Percentiles rank a stretch among this genome's conserved stretches.
These are phyloP conservation scores for Neofelis nebulosa DNA, from an alignment of 2,113 vertebrate genomes.

Conservation along the genomic window DNA sequence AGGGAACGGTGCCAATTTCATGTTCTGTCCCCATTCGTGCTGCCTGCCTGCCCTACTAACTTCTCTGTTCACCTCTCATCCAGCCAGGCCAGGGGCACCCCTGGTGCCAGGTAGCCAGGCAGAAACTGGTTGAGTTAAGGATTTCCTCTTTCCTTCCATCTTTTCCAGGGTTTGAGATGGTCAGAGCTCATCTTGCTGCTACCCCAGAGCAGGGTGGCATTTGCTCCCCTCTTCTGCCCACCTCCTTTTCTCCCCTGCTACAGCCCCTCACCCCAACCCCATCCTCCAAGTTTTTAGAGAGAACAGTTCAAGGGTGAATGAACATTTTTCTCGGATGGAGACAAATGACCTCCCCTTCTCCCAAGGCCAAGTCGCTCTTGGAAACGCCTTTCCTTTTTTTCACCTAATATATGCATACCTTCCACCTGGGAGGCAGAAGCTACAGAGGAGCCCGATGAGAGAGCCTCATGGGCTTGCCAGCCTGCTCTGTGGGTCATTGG, in stretches of 20 bases:
- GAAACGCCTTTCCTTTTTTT: slow-evolving; percentile 27
- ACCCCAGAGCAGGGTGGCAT: background rate
- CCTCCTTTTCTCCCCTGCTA: background rate
- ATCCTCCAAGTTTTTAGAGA: background rate
- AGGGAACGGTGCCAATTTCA: slow-evolving; percentile 42
- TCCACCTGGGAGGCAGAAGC: slow-evolving; percentile 14
- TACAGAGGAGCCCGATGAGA: background rate
- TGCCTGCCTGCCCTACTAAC: background rate
- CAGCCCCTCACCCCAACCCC: background rate
- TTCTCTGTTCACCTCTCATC: background rate
- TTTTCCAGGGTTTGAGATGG: background rate
- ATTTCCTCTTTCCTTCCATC: background rate
- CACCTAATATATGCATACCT: background rate
- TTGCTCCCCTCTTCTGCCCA: background rate
- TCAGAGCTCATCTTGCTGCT: background rate
- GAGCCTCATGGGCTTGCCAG: slow-evolving; percentile 34
- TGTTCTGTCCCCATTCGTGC: background rate
- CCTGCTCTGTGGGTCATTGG: slow-evolving; percentile 68
- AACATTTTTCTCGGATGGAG: slow-evolving; percentile 11
- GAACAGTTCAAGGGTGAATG: background rate
- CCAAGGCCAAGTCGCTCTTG: slow-evolving; percentile 42
- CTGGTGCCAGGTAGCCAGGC: background rate
- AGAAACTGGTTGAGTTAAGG: background rate
- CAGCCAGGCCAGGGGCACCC: background rate
- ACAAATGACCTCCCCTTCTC: background rate